A percentile compares a stretch with the other conserved stretches of the same genome.
phyloP scores from a whole-genome alignment of 2,797 vertebrate genomes.

The Emys orbicularis region DNA sequence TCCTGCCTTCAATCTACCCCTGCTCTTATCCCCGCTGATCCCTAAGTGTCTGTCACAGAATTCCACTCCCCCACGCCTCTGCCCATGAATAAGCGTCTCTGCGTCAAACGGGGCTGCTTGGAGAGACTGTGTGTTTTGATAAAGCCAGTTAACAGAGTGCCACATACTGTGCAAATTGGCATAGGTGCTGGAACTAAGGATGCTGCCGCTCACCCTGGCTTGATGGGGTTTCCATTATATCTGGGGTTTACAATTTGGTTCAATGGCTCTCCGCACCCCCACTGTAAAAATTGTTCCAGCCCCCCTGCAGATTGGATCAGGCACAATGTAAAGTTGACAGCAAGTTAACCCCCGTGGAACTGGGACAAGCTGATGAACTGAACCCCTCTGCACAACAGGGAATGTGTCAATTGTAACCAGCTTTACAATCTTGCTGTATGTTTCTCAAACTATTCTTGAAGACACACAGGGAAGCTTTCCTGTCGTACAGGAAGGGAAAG shows the following conservation, averaged over 20 bases:
- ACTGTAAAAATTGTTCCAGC: too few species aligned
- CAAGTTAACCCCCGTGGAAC: background rate
- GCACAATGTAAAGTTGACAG: background rate
- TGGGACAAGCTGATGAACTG: background rate
- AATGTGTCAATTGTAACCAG: background rate
- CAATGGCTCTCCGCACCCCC: too few species aligned
- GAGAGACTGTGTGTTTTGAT: background rate
- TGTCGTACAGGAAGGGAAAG: background rate
- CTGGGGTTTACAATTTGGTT: too few species aligned
- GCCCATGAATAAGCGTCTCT: background rate
- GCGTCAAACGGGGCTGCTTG: background rate
- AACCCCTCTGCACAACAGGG: background rate
- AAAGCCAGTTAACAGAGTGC: background rate
- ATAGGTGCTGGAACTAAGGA: too few species aligned
- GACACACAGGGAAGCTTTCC: background rate
- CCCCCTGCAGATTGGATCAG: background rate
- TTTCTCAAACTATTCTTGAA: background rate
- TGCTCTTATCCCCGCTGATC: background rate
- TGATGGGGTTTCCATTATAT: too few species aligned
- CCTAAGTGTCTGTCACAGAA: background rate
- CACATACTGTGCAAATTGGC: background rate
- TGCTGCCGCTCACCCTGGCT: too few species aligned
- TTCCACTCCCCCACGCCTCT: background rate
- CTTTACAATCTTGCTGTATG: background rate
- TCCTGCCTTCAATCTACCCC: background rate